Base-by-base conservation (phyloP, 2,113 vertebrate genomes). In the Pedionomus torquatus region DNA sequence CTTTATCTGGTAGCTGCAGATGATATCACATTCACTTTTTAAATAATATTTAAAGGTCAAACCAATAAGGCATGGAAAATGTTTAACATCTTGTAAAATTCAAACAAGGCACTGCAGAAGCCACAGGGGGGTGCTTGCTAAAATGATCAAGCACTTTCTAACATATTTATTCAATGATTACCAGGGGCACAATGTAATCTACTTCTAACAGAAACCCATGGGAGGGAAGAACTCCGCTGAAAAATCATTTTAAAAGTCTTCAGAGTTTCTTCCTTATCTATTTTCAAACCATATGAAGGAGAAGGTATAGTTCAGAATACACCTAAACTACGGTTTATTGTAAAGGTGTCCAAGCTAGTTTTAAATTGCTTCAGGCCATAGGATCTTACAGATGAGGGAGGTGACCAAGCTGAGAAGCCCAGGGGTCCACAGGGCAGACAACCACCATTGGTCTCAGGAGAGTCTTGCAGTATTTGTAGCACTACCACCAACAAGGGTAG, bases 11-110 rank as follows among this genome's bases (percentile, higher is more conserved):
- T 70, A 80, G 49, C 49, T 88, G 80, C 39, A 95, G 71, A 95
- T 89, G 76, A 81, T 85, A 94, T 88, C 88, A 93, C 88, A 93
- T 79, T 49, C 64, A 66, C 13, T 58, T 96, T 93, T 97, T 82
- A 95, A 96, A 94, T 87, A 92, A 95, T 96, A 95, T 87, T 95
- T 95, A 95, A 98, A 97, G 94, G 89, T 98, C 92, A 97, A 88
- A 87, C 54, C 94, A 95, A 93, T 93, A 97, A 96, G 79, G 65
- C 94, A 95, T 10, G 60, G 81, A 95, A 97, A 97, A 87, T 87
- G 72, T 94, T 97, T 90, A 95, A 95, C 87, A 93, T 95, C 94
- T 96, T 96, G 71, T 97, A 96, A 95, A 96, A 96, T 84, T 95
- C 79, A 96, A 96, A 93, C 89, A 96, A 95, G 61, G 54, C 72